Evolutionary conservation across 2,888 invertebrate species (phyloP).

Genomic region (Noctua janthe): DNA sequence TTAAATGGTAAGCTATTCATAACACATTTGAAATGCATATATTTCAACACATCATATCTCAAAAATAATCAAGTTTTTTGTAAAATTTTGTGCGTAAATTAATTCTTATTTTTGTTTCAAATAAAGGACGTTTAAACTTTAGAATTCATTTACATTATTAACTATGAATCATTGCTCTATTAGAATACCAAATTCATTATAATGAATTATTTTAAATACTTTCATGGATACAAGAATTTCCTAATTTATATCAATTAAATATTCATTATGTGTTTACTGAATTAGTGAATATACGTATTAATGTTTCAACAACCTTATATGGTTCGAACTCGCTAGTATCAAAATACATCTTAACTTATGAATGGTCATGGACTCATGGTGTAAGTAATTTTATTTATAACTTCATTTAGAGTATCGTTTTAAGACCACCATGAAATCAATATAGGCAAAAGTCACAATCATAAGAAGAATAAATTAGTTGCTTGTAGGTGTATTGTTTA

Average conservation of each 20-base stretch:
- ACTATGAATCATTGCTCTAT: slow-evolving; percentile 61
- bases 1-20: slow-evolving; percentile 45
- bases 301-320: slow-evolving; percentile 34
- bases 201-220: slow-evolving; percentile 56
- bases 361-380: slow-evolving; percentile 11
- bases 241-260: slow-evolving; percentile 62
- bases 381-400: slow-evolving; percentile 21
- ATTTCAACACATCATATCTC: slow-evolving; percentile 65
- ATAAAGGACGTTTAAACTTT: slow-evolving; percentile 57
- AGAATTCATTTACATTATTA: slow-evolving; percentile 61
- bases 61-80: slow-evolving; percentile 50
- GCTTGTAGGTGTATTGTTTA: not conserved
- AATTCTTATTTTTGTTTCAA: slow-evolving; percentile 52
- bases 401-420: slow-evolving; percentile 24
- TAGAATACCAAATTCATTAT: slow-evolving; percentile 51
- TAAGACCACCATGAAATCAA: slow-evolving; percentile 14
- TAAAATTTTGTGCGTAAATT: slow-evolving; percentile 39
- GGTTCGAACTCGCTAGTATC: not conserved
- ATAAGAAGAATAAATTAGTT: not conserved
- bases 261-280: slow-evolving; percentile 59
- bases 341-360: slow-evolving; percentile 15
- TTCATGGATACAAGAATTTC: slow-evolving; percentile 41
- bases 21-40: slow-evolving; percentile 58
- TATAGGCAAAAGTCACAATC: not conserved
- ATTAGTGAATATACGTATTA: slow-evolving; percentile 39